phyloP scores from a whole-genome alignment of 2,888 invertebrate species.

The Cheilosia grossa region DNA sequence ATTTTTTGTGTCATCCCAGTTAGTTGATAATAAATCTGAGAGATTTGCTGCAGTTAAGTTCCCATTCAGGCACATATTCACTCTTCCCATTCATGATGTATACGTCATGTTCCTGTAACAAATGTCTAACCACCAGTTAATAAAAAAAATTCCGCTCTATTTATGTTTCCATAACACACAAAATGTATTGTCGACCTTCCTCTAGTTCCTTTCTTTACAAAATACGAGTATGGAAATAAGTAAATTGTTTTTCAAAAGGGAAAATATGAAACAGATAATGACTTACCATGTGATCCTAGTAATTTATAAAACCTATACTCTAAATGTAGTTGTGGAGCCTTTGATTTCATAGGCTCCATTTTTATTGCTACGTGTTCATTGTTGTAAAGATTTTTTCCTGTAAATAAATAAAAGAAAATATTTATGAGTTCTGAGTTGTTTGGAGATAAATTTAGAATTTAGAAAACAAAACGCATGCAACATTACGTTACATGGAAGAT shows the following conservation, averaged over 20 bases:
- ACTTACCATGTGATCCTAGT: conserved; percentile 97
- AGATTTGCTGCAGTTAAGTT: no score
- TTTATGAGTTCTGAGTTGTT: conserved; percentile 1
- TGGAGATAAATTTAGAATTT: background rate
- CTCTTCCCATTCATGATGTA: no score
- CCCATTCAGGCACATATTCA: no score
- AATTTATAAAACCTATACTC: conserved; percentile 99
- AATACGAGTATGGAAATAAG: conserved; percentile 8
- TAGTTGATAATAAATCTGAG: no score
- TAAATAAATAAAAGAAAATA: conserved; percentile 82
- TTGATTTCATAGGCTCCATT: conserved; percentile 99
- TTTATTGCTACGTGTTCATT: conserved; percentile 99
- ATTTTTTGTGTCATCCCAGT: no score
- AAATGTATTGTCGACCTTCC: conserved; percentile 17
- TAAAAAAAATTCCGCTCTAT: background rate
- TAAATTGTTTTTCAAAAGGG: background rate
- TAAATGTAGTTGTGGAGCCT: conserved; percentile 99
- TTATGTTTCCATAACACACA: conserved; percentile 32
- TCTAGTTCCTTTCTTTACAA: conserved; percentile 46
- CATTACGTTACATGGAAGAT: background rate
- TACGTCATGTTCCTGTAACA: background rate
- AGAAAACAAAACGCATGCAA: conserved; percentile 27
- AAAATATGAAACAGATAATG: conserved; percentile 43
- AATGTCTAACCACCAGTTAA: background rate
- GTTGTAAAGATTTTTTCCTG: conserved; percentile 99